These are phyloP conservation scores for Scolopax rusticola DNA, from an alignment of 2,797 vertebrate genomes.

Conservation along the genomic window DNA sequence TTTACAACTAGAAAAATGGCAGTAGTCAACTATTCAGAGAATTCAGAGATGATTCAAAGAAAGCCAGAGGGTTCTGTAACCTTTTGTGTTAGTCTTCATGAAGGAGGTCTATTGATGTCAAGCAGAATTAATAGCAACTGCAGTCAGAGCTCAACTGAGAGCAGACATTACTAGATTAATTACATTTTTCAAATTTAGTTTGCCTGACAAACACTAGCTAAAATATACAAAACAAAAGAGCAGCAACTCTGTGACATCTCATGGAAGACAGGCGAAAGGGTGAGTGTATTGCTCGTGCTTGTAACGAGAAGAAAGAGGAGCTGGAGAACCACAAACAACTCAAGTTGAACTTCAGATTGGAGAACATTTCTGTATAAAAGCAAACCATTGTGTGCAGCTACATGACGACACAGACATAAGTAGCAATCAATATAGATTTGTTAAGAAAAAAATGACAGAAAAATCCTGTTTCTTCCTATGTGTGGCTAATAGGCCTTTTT, in stretches of 20 bases:
- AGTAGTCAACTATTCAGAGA: neutral
- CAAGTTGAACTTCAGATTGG: neutral
- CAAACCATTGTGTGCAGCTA: neutral
- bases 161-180: neutral
- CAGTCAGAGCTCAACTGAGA: neutral
- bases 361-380: neutral
- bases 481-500: neutral
- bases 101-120: neutral
- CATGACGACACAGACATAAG: neutral
- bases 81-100: neutral
- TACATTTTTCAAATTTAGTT: neutral
- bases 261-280: neutral
- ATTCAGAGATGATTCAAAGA: neutral
- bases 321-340: neutral
- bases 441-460: constrained; percentile 21
- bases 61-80: neutral
- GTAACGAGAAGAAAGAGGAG: neutral
- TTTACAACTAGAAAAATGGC: neutral
- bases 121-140: constrained; percentile 6
- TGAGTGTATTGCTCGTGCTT: fast-evolving
- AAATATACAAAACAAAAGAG: neutral
- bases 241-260: neutral
- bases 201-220: neutral
- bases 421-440: neutral
- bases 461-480: neutral